Evolutionary conservation across 2,113 vertebrate species (phyloP).

Genomic region (Marcusenius ussheri): DNA sequence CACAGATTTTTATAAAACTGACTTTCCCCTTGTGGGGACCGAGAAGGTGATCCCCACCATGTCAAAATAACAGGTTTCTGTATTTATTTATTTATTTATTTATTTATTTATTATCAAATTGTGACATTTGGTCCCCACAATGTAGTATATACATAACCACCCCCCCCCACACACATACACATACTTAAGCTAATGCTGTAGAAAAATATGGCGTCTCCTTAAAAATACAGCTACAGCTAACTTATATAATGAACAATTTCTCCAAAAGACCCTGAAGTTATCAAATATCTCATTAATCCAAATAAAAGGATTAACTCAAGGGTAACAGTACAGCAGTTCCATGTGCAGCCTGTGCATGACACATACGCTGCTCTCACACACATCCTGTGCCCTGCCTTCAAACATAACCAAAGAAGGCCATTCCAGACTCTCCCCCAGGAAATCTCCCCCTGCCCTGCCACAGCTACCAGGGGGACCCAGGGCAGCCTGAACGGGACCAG

Average conservation of each 20-base stretch:
- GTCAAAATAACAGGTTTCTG: no score
- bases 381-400: background rate
- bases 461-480: background rate
- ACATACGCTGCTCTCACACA: background rate
- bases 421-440: background rate
- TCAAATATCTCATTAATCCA: background rate
- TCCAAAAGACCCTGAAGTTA: background rate
- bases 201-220: background rate
- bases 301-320: background rate
- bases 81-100: no score
- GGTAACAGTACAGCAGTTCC: background rate
- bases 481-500: background rate
- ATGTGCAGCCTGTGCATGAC: background rate
- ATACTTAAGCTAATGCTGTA: background rate
- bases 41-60: no score
- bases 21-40: no score
- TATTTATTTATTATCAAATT: no score
- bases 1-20: no score
- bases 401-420: background rate
- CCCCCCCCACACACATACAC: background rate
- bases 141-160: background rate
- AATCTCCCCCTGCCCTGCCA: background rate
- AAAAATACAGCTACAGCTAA: background rate
- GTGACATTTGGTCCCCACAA: background rate
- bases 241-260: background rate